Conservation (phyloP, 2,888 invertebrate genomes). For the Emesis russula region DNA sequence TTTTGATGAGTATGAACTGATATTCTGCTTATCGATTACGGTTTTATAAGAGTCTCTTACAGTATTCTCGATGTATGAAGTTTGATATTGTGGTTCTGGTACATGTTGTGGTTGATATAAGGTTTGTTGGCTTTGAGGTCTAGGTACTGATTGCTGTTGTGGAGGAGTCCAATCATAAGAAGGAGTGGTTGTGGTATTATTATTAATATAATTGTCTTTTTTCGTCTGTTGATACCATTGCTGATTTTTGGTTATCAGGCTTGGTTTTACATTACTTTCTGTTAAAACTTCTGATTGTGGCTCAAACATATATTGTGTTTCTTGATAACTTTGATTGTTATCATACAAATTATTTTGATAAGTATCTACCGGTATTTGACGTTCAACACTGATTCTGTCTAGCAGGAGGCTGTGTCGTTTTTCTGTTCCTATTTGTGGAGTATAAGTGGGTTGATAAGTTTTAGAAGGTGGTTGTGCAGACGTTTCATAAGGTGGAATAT, state of each 20-base stretch:
- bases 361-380: conserved; percentile 92
- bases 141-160: not conserved
- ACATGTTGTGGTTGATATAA: conserved; percentile 76
- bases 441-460: conserved; percentile 92
- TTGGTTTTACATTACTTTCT: conserved; percentile 94
- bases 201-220: conserved; percentile 91
- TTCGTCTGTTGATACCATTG: conserved; percentile 94
- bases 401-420: conserved; percentile 94
- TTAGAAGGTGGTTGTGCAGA: conserved; percentile 92
- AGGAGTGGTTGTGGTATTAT: conserved; percentile 90
- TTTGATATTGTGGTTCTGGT: conserved; percentile 76
- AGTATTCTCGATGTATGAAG: conserved; percentile 88
- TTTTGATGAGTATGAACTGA: conserved; percentile 91
- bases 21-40: conserved; percentile 82
- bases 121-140: conserved; percentile 12
- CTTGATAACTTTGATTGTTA: conserved; percentile 91
- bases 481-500: conserved; percentile 92
- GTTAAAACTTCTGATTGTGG: conserved; percentile 94
- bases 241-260: conserved; percentile 93
- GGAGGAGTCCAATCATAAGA: conserved; percentile 46
- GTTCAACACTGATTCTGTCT: conserved; percentile 94
- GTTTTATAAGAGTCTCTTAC: conserved; percentile 90
- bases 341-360: conserved; percentile 92
- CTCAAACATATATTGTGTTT: conserved; percentile 92
- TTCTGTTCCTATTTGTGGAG: conserved; percentile 92